Conservation (phyloP, 2,113 vertebrate genomes). For the Stictonetta naevosa region DNA sequence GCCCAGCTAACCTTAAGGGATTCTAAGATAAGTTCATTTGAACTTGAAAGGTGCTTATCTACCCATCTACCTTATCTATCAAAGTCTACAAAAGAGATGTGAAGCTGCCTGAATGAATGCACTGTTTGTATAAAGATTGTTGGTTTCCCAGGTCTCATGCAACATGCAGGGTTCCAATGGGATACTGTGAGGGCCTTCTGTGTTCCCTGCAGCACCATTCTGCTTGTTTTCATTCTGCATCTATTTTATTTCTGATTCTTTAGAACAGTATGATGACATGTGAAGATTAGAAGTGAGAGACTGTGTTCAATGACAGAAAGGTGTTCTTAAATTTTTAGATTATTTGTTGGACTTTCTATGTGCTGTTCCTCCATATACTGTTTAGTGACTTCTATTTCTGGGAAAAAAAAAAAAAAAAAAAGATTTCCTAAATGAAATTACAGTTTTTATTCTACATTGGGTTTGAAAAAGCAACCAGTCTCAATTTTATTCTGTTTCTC, state of each 20-base stretch:
- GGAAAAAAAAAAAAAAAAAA: neutral
- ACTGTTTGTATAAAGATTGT: neutral
- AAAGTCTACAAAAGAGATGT: neutral
- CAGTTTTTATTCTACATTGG: neutral
- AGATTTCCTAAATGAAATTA: neutral
- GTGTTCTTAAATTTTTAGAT: neutral
- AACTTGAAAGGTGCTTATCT: neutral
- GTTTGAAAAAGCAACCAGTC: neutral
- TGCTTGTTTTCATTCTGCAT: neutral
- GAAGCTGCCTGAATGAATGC: neutral
- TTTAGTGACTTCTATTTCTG: neutral
- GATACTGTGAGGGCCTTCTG: neutral
- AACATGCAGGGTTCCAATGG: fast-evolving
- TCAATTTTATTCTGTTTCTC: neutral
- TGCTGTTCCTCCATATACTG: neutral
- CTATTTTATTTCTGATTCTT: neutral
- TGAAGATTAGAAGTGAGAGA: neutral
- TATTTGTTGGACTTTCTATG: neutral
- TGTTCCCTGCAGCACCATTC: neutral
- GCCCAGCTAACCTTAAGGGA: neutral
- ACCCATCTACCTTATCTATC: neutral
- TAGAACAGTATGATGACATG: neutral
- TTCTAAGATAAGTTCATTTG: neutral
- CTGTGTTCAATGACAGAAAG: neutral
- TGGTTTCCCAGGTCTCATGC: neutral